A percentile compares a stretch with the other conserved stretches of the same genome.
Evolutionary conservation across 1,140 invertebrate genomes (phyloP).

Genomic region (Macrobrachium rosenbergii): DNA sequence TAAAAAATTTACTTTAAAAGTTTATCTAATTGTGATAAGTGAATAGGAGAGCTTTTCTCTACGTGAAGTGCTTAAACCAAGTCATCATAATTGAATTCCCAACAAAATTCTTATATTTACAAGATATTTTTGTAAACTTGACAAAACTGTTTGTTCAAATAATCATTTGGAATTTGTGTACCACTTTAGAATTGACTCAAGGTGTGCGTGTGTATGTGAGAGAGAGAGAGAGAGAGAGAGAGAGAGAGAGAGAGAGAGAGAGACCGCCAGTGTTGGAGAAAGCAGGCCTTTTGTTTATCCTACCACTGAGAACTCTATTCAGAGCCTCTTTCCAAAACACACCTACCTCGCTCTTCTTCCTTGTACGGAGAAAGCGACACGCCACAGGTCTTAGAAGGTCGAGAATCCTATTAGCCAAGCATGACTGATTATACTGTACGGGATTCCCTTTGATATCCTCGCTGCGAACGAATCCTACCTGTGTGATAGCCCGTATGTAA

Average conservation of each 20-base stretch:
- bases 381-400: not conserved
- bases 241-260: not conserved
- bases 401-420: too few species aligned
- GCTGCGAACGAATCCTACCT: not conserved
- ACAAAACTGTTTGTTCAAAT: not conserved
- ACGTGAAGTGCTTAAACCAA: too few species aligned
- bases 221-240: not conserved
- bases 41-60: too few species aligned
- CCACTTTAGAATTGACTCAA: not conserved
- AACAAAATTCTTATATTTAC: too few species aligned
- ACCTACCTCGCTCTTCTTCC: not conserved
- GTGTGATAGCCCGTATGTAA: conserved; percentile 4
- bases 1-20: too few species aligned
- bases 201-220: conserved; percentile 8
- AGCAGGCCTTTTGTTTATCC: not conserved
- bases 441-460: not conserved
- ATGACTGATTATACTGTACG: too few species aligned
- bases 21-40: too few species aligned
- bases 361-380: not conserved
- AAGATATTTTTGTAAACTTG: too few species aligned
- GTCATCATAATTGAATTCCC: too few species aligned
- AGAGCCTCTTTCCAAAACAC: conserved; percentile 13
- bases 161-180: not conserved
- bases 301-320: conserved; percentile 12
- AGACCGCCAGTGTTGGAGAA: too few species aligned